Base-by-base conservation (phyloP, 2,113 vertebrate genomes). In the Oryzias celebensis region DNA sequence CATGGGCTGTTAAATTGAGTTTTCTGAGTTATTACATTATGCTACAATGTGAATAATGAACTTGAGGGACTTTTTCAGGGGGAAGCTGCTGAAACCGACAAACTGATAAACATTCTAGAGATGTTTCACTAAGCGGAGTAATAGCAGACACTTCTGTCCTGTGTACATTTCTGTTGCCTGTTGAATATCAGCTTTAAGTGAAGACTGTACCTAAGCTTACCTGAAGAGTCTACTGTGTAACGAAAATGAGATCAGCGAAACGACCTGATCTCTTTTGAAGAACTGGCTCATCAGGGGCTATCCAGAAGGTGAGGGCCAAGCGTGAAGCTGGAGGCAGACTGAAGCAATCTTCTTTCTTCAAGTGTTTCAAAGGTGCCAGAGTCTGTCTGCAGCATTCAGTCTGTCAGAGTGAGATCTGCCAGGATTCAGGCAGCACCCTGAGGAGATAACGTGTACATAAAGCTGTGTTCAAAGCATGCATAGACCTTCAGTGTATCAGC, bases 1-100 rank as follows among this genome's bases (percentile, higher is more conserved):
- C 45, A 24, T 48, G 53, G 62, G 52, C 59, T 58, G 82, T 82
- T 46, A 50, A 67, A 75, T 84, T 57, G 57, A 56, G 62, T 78
- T 71, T 80, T 65, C 52, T 0, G 4, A 62, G 83, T 81, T 78
- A 65, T 76, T 82, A 61, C 52, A 81, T 20, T 73, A 50, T 82
- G 84, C 64, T 62, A 75, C 82, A 73, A 78, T 59, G 62, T 74
- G 74, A 84, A 70, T 83, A 81, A 82, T 71, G 52, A 73, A 87
- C 83, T 71, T 62, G 64, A 68, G 26, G 18, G 75, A 43, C 71
- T 70, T 58, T 36, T 50, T 58, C 22, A 43, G 42, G 70, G 60
- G 22, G 36, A 18, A 46, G 43, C 56, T 47, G 10, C 14, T 17
- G 23, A 42, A 69, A 43, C 65, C 62, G 20, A 51, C 59, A 57